Evolutionary conservation across 2,888 invertebrate species (phyloP).

Genomic region (Julus scandinavius): DNA sequence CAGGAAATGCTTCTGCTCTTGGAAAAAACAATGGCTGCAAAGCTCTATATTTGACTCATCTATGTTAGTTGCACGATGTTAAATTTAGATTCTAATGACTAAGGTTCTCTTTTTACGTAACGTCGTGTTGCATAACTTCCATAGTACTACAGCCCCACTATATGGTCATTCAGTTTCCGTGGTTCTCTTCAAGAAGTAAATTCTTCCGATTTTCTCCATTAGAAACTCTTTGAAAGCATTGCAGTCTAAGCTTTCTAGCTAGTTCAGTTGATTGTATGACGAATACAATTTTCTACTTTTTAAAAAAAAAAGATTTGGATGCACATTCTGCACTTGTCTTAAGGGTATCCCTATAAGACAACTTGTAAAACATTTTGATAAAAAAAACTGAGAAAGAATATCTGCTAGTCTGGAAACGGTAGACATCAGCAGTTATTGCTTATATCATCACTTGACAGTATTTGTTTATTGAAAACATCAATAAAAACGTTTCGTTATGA

Average conservation of each 20-base stretch:
- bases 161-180: background rate
- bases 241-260: too few relatives aligned
- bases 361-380: background rate
- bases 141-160: background rate
- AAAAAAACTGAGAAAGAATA: too few relatives aligned
- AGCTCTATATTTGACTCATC: constrained; percentile 9
- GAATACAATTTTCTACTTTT: too few relatives aligned
- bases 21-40: background rate
- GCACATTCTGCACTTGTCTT: too few relatives aligned
- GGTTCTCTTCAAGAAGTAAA: background rate
- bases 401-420: background rate
- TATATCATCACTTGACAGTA: background rate
- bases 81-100: background rate
- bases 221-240: background rate
- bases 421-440: background rate
- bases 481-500: background rate
- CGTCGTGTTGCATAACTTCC: constrained; percentile 19
- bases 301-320: too few relatives aligned
- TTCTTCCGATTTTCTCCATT: background rate
- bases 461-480: background rate
- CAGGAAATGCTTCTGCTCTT: background rate
- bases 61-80: background rate
- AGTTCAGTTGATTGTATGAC: too few relatives aligned
- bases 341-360: too few relatives aligned
- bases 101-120: background rate